Percentiles rank a stretch among this genome's conserved stretches.
Evolutionary conservation across 2,888 invertebrate species (phyloP).

Genomic region (Limnephilus marmoratus): DNA sequence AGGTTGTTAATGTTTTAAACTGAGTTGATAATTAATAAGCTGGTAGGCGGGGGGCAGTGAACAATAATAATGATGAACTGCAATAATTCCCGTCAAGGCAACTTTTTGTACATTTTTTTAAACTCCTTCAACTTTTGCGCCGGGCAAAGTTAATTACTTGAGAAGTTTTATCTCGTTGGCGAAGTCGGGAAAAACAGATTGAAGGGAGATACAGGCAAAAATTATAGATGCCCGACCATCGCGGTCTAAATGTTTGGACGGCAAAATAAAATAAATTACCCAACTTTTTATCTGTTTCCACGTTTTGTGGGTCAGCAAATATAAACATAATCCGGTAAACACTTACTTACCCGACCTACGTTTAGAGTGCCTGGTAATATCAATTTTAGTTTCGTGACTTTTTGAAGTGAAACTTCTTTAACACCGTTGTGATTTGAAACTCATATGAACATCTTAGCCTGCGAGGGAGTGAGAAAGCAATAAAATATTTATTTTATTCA

Average conservation of each 20-base stretch:
- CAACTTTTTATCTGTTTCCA: too few relatives aligned
- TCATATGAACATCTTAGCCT: too few relatives aligned
- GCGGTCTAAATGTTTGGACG: background rate
- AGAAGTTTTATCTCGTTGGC: slow-evolving; percentile 23
- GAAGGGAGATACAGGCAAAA: slow-evolving; percentile 26
- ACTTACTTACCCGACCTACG: too few relatives aligned
- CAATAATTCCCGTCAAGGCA: background rate
- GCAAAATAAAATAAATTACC: background rate
- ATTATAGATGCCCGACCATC: background rate
- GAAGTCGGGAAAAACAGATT: slow-evolving; percentile 25
- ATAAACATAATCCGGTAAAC: too few relatives aligned
- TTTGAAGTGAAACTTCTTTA: too few relatives aligned
- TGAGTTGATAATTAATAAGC: background rate
- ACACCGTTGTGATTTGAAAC: too few relatives aligned
- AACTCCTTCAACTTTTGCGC: slow-evolving; percentile 21
- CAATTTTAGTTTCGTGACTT: too few relatives aligned
- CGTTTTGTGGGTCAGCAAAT: too few relatives aligned
- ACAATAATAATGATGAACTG: slow-evolving; percentile 15
- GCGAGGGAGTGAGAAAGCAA: too few relatives aligned
- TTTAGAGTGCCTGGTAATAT: too few relatives aligned
- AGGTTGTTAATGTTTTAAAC: background rate
- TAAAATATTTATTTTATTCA: too few relatives aligned
- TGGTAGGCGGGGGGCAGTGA: background rate
- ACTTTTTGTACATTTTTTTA: background rate
- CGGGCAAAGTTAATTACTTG: slow-evolving; percentile 37